A percentile compares a stretch with the other conserved stretches of the same genome.
Evolutionary conservation across 2,888 invertebrate species (phyloP).

Genomic region (Cryptophagus acutangulus): DNA sequence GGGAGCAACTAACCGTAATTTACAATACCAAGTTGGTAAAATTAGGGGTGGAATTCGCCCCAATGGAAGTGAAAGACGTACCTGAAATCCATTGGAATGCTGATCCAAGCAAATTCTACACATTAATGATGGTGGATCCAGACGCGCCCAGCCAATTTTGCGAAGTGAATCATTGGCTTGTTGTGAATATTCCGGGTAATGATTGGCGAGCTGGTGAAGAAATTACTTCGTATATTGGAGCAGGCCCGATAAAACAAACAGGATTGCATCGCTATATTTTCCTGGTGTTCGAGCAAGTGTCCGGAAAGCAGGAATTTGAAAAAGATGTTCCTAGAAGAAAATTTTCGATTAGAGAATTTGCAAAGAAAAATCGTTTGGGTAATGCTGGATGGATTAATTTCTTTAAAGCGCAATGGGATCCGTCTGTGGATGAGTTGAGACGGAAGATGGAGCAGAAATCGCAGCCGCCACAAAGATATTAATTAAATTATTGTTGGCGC

Average conservation of each 20-base stretch:
- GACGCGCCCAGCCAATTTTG: conserved; percentile 35
- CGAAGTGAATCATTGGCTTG: conserved; percentile 75
- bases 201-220: conserved; percentile 60
- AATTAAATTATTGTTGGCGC: too few species aligned
- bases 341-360: conserved; percentile 26
- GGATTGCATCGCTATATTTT: conserved; percentile 70
- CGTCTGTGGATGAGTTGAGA: conserved; percentile 27
- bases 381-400: conserved; percentile 28
- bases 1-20: not conserved
- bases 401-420: conserved; percentile 31
- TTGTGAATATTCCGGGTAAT: conserved; percentile 67
- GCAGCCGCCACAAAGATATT: too few species aligned
- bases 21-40: conserved; percentile 43
- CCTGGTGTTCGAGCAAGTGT: conserved; percentile 61
- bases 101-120: conserved; percentile 57
- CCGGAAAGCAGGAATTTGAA: conserved; percentile 44
- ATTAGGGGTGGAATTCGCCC: conserved; percentile 63
- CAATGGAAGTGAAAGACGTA: conserved; percentile 63
- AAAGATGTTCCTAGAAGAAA: conserved; percentile 18
- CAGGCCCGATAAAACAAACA: conserved; percentile 67
- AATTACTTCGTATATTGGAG: conserved; percentile 60
- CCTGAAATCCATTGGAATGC: conserved; percentile 63
- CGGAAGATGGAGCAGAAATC: not conserved
- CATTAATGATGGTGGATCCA: conserved; percentile 49
- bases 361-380: conserved; percentile 24